A percentile compares a stretch with the other conserved stretches of the same genome.
phyloP scores from a whole-genome alignment of 2,797 vertebrate genomes.

The Anabacerthia variegaticeps region DNA sequence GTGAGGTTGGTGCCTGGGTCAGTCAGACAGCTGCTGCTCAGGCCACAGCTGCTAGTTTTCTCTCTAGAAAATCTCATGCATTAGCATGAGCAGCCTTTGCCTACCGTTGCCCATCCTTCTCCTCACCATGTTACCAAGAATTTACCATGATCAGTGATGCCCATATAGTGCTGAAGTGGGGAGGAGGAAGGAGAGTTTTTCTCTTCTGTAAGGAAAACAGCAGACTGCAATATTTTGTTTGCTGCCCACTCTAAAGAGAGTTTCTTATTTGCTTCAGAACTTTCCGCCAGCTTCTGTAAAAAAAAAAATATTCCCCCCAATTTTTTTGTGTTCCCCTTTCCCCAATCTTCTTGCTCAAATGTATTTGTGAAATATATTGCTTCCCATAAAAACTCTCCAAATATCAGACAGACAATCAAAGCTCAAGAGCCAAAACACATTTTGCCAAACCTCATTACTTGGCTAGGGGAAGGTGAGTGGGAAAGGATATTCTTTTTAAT shows the following conservation, averaged over 20 bases:
- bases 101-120: background rate
- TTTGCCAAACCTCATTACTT: conserved; percentile 6
- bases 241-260: background rate
- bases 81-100: background rate
- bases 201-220: background rate
- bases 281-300: background rate
- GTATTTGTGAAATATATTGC: background rate
- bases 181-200: background rate
- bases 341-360: background rate
- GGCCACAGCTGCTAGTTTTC: background rate
- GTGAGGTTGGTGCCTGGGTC: background rate
- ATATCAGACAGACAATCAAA: background rate
- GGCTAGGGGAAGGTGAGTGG: background rate
- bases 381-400: background rate
- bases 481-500: background rate
- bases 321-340: background rate
- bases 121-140: background rate
- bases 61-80: background rate
- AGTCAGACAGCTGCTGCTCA: background rate
- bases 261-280: background rate
- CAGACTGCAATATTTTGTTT: background rate
- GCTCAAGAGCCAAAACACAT: background rate
- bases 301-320: background rate
- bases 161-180: background rate
- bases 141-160: background rate